Evolutionary conservation across 2,888 invertebrate species (phyloP).

Genomic region (Blastobasis adustella): DNA sequence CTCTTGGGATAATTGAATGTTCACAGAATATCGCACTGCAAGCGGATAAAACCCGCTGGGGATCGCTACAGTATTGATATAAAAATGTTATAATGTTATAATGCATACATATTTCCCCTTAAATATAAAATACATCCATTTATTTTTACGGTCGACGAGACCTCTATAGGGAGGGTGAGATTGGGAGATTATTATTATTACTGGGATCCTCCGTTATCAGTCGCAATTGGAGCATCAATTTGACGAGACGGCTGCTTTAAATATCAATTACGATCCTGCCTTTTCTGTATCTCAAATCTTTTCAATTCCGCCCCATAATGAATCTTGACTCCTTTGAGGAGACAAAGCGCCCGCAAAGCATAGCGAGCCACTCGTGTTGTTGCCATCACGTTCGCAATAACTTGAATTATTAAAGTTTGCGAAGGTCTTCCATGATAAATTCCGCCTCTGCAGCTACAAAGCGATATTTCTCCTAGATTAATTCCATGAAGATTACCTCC

Average conservation of each 20-base stretch:
- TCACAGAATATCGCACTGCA: too few relatives aligned
- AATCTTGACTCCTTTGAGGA: slow-evolving; percentile 14
- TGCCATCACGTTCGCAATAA: too few relatives aligned
- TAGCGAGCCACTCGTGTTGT: neutral
- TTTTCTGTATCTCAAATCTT: slow-evolving; percentile 23
- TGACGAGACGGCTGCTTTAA: slow-evolving; percentile 19
- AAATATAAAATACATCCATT: neutral
- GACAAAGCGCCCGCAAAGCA: slow-evolving; percentile 16
- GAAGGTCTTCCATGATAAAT: too few relatives aligned
- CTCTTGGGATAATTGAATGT: too few relatives aligned
- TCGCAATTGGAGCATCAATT: slow-evolving; percentile 17
- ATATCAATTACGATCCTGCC: slow-evolving; percentile 24
- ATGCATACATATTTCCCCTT: too few relatives aligned
- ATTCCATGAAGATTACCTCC: too few relatives aligned
- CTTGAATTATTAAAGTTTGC: too few relatives aligned
- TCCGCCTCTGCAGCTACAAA: too few relatives aligned
- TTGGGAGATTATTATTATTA: slow-evolving; percentile 19
- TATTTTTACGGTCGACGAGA: slow-evolving; percentile 3
- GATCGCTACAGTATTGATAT: too few relatives aligned
- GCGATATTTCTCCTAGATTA: too few relatives aligned
- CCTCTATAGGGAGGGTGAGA: slow-evolving; percentile 1
- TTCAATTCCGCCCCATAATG: slow-evolving; percentile 27
- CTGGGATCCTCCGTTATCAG: slow-evolving; percentile 22
- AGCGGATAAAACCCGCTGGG: too few relatives aligned
- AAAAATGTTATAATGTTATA: too few relatives aligned